Evolutionary conservation across 2,113 vertebrate genomes (phyloP), one percentile per base, ranked within the genome.

Genomic region (Cyrtonyx montezumae): DNA sequence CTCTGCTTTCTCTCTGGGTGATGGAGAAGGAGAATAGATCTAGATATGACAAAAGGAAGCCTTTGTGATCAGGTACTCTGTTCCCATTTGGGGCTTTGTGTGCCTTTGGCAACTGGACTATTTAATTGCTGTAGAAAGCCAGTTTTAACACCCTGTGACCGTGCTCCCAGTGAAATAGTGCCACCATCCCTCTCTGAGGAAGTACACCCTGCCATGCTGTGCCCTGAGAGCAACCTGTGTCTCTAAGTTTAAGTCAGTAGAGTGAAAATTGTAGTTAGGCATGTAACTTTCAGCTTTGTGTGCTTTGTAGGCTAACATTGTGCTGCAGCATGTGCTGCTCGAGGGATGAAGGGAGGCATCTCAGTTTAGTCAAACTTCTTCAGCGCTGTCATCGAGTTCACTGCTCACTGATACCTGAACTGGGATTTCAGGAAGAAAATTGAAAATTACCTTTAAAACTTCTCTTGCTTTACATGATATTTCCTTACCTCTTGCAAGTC

Each of bases 111-210:
- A 77, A 36, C 5, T 28, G 8, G 58, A n/a, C 30, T 8, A 26
- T 16, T 37, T 14, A 45, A 55, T 7, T 74, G 5, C 36, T 3
- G 0, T 73, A 28, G 56, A 56, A 91, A 46, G 7, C 48, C 69
- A 1, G 3, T 30, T 85, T 88, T n/a, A 80, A 8, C 25, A 49
- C 16, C 16, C 7, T 45, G 19, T 20, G 55, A 25, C 45, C 69
- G 2, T 30, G 11, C n/a, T n/a, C 2, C 0, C 0, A 4, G 28
- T 42, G 13, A 37, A 66, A 8, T 2, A 6, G 9, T 25, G 32
- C 14, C 6, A 14, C 3, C 49, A 19, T 70, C 18, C 48, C 34
- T 70, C 55, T 66, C 45, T 16, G 66, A 63, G 48, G 26, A 42
- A 58, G 15, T 11, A 8, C 0, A 1, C 3, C 14, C 6, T 7